Conservation (phyloP, 2,113 vertebrate genomes). For the Pelvicachromis taeniatus region DNA sequence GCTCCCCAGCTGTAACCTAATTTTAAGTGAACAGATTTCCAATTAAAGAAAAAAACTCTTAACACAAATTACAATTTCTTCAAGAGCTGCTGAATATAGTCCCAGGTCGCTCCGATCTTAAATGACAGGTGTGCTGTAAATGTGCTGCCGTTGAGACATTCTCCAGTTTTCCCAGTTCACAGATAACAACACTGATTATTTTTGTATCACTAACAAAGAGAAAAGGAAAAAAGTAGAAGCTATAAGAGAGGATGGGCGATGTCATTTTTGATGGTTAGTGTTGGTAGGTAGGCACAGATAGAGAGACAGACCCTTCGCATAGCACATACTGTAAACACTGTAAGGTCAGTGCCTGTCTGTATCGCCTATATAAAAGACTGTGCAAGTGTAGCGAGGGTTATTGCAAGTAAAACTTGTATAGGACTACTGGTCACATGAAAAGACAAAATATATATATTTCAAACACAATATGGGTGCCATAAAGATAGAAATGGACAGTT, state of each 20-base stretch:
- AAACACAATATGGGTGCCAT: conserved; percentile 32
- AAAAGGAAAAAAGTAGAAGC: background rate
- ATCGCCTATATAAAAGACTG: conserved; percentile 14
- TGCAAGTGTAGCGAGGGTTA: conserved; percentile 10
- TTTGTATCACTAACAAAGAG: conserved; percentile 35
- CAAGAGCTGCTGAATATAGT: background rate
- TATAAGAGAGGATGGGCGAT: background rate
- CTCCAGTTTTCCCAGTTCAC: background rate
- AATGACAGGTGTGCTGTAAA: background rate
- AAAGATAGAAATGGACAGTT: conserved; percentile 3
- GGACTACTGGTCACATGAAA: conserved; percentile 23
- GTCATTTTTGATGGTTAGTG: background rate
- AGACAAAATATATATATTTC: conserved; percentile 35
- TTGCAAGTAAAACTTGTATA: conserved; percentile 2
- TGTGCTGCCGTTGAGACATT: background rate
- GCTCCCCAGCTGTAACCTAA: conserved; percentile 5
- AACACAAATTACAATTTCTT: conserved; percentile 2
- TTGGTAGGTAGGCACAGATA: background rate
- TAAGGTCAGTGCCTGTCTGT: conserved; percentile 36
- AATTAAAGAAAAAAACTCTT: background rate
- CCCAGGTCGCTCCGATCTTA: conserved; percentile 1
- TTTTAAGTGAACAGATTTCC: conserved; percentile 19
- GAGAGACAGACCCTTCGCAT: conserved; percentile 3
- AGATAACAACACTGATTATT: conserved; percentile 1
- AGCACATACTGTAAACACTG: conserved; percentile 40